Evolutionary conservation across 2,113 vertebrate species (phyloP), one percentile per base, ranked within the genome.

Genomic region (Hemicordylus capensis): DNA sequence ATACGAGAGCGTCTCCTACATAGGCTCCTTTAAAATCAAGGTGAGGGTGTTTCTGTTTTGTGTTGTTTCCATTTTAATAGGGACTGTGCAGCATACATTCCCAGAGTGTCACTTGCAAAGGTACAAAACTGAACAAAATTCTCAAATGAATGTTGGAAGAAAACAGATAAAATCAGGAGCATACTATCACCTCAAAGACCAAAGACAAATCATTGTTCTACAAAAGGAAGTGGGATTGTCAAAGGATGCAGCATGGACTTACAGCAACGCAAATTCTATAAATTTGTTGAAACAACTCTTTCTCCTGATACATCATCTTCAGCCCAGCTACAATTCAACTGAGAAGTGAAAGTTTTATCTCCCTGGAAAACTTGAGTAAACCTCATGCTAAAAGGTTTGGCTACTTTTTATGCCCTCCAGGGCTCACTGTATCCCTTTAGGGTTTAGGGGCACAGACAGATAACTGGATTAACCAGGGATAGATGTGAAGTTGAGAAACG

Each of bases 141-240:
- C 15, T 80, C n/a, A 83, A 61, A 83, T 46, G 8, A 74, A 82
- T 44, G 31, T 3, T 79, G 14, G n/a, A 76, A 61, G 17, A 24
- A 76, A 81, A 85, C 31, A 73, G 0, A 3, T 86, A 90, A 92
- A 80, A 86, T 48, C 31, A 85, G 78, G 79, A 61, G 19, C 22
- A 63, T 56, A 37, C 17, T 48, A 22, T 48, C 48, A 26, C n/a
- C 7, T 22, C 78, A 90, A 17, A 12, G 64, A 51, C 64, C 85
- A 88, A 89, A 54, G 31, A 76, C n/a, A 84, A 48, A 88, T 80
- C 15, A 42, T 34, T 58, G 69, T 1, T 42, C 34, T 87, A 91
- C 34, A 81, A 84, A 89, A 88, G 51, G 81, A 85, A 42, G 58
- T n/a, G 1, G 1, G 15, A 37, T 76, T 88, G 64, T 85, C 61